A percentile compares a stretch with the other conserved stretches of the same genome.
Conservation (phyloP, 1,140 invertebrate genomes). For the Protaetia brevitarsis region DNA sequence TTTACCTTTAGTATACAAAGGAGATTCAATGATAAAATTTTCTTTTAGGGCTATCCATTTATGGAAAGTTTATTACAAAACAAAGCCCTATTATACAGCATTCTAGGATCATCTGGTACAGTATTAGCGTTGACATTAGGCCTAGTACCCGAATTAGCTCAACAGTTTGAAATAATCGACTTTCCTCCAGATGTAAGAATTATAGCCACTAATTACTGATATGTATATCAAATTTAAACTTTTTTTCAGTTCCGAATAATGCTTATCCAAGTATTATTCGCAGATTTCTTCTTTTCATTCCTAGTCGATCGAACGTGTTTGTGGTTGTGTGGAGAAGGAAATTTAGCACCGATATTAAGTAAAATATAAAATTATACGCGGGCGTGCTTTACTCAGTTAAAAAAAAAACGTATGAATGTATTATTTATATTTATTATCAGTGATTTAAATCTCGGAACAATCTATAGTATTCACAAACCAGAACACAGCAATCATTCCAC, state of each 20-base stretch:
- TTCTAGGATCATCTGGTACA: constrained; percentile 68
- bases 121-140: constrained; percentile 77
- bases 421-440: constrained; percentile 19
- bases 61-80: constrained; percentile 96
- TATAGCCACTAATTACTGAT: not conserved
- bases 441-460: not conserved
- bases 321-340: constrained; percentile 83
- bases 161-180: constrained; percentile 85
- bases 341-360: constrained; percentile 23
- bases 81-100: constrained; percentile 86
- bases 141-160: constrained; percentile 71
- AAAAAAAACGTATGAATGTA: constrained; percentile 15
- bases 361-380: not conserved
- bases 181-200: constrained; percentile 78
- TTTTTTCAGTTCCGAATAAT: constrained; percentile 79
- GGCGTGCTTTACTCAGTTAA: not conserved
- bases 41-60: constrained; percentile 87
- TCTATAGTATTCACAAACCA: not conserved
- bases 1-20: constrained; percentile 12
- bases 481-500: not conserved
- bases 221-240: constrained; percentile 44
- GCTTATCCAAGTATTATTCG: constrained; percentile 73
- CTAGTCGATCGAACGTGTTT: constrained; percentile 80
- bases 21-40: constrained; percentile 34
- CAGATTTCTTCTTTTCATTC: constrained; percentile 81